Conservation (phyloP, 35 echinoderm and acorn worm genomes). For the Chiridota heheva region DNA sequence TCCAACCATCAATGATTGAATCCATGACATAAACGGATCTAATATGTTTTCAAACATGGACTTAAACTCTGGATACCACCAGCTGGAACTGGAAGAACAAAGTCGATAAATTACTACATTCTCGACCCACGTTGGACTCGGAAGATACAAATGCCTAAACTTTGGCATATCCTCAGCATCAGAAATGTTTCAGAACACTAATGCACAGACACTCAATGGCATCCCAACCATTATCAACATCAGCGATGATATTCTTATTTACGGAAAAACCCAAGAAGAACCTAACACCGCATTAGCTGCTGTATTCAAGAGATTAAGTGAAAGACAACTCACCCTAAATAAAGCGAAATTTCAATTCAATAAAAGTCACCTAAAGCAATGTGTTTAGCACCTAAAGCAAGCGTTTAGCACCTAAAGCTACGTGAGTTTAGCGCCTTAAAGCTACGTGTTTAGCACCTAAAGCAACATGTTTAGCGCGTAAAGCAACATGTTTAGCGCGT, state of each 20-base stretch:
- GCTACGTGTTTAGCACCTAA: too few relatives aligned
- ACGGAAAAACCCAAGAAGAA: slow-evolving; percentile 14
- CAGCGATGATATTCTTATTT: slow-evolving; percentile 51
- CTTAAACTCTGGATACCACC: slow-evolving; percentile 63
- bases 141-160: slow-evolving; percentile 34
- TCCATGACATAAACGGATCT: slow-evolving; percentile 37
- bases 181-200: slow-evolving; percentile 56
- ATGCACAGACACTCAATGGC: not conserved
- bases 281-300: not conserved
- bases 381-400: too few relatives aligned
- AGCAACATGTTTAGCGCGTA: too few relatives aligned
- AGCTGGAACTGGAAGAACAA: slow-evolving; percentile 2
- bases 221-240: slow-evolving; percentile 28
- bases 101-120: slow-evolving; percentile 35
- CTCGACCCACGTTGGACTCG: slow-evolving; percentile 45
- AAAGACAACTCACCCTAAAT: slow-evolving; percentile 32
- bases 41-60: slow-evolving; percentile 57
- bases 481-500: too few relatives aligned
- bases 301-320: slow-evolving; percentile 6
- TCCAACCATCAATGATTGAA: slow-evolving; percentile 70
- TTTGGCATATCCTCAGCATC: slow-evolving; percentile 38
- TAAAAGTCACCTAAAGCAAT: not conserved
- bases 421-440: too few relatives aligned
- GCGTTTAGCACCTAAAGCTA: too few relatives aligned
- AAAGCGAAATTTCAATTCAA: slow-evolving; percentile 28